Percentiles rank a stretch among this genome's conserved stretches.
phyloP scores from a whole-genome alignment of 2,888 invertebrate genomes.

The Blomia tropicalis region DNA sequence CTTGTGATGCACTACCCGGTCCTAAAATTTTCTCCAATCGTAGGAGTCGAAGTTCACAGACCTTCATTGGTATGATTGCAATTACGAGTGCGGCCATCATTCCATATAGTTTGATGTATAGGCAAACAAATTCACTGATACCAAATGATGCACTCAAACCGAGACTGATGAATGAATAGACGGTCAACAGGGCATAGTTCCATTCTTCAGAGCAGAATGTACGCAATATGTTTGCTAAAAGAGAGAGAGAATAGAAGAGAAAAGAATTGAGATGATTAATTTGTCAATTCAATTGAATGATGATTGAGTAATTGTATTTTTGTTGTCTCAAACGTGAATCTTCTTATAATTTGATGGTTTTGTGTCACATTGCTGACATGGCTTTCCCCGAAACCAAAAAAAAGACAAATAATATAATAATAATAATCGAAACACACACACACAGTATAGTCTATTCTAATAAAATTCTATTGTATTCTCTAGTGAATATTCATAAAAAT shows the following conservation, averaged over 20 bases:
- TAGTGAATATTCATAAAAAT: too few species aligned
- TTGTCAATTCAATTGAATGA: neutral
- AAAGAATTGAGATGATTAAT: neutral
- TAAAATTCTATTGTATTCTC: too few species aligned
- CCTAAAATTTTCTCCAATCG: constrained; percentile 5
- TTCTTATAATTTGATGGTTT: too few species aligned
- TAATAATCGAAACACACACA: too few species aligned
- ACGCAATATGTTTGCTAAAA: constrained; percentile 5
- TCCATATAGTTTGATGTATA: neutral
- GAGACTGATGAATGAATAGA: neutral
- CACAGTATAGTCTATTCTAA: too few species aligned
- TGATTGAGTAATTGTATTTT: too few species aligned
- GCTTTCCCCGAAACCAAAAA: too few species aligned
- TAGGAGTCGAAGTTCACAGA: constrained; percentile 2
- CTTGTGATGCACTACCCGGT: neutral
- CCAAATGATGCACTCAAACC: neutral
- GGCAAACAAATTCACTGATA: constrained; percentile 10
- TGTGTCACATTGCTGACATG: too few species aligned
- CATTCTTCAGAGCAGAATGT: constrained; percentile 16
- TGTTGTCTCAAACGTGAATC: too few species aligned
- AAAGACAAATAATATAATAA: too few species aligned
- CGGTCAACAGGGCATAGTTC: constrained; percentile 12
- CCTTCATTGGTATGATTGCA: neutral
- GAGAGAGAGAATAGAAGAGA: neutral
- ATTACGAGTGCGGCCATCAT: neutral